Conservation (phyloP, 2,888 invertebrate species). For the Callosobruchus maculatus region DNA sequence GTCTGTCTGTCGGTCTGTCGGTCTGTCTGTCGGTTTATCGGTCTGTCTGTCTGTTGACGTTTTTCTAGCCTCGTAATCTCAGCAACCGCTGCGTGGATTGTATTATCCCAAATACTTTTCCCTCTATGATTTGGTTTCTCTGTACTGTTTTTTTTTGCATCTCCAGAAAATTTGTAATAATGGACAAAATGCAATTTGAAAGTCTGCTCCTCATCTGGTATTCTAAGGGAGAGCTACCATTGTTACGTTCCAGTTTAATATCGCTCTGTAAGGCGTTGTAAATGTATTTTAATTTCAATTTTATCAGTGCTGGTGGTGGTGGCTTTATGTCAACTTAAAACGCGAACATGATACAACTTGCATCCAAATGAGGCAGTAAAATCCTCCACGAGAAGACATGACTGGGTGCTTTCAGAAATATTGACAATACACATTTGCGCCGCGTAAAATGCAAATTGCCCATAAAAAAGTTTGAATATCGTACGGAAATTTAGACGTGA, state of each 20-base stretch:
- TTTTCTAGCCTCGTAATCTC: no score
- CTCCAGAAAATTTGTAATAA: no score
- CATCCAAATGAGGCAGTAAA: neutral
- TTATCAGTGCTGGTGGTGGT: neutral
- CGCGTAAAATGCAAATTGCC: neutral
- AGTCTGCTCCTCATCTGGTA: no score
- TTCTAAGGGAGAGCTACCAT: neutral
- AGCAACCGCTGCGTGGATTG: no score
- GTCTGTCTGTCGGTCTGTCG: no score
- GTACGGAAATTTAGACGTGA: neutral
- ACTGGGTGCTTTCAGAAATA: neutral
- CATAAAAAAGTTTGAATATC: neutral
- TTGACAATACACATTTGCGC: neutral
- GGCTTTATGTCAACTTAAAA: neutral
- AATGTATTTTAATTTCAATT: neutral
- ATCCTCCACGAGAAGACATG: neutral
- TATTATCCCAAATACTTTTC: no score
- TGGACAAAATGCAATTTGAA: no score
- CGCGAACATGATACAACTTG: neutral
- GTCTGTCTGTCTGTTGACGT: no score
- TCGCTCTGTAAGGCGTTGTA: neutral
- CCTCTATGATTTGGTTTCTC: no score
- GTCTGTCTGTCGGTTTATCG: no score
- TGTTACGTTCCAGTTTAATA: neutral
- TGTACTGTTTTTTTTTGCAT: no score